These are phyloP conservation scores for Pseudopodoces humilis DNA, from an alignment of 2,113 vertebrate genomes.

Conservation along the genomic window DNA sequence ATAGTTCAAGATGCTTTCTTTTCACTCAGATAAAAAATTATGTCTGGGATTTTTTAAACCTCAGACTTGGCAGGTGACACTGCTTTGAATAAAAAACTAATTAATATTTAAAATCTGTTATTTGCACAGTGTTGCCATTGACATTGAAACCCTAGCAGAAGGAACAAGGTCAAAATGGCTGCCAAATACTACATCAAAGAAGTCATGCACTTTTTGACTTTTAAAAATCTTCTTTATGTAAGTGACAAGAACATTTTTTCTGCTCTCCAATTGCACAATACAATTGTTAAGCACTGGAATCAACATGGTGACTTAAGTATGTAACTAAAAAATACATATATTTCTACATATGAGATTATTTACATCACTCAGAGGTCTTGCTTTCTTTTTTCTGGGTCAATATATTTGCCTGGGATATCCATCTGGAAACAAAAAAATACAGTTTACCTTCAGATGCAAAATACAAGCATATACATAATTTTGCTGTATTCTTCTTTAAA, in stretches of 20 bases:
- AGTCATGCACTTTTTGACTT: not conserved
- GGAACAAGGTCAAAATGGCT: not conserved
- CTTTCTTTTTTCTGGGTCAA: not conserved
- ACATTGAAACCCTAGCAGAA: slow-evolving; percentile 20
- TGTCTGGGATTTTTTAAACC: slow-evolving; percentile 6
- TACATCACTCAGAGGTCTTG: not conserved
- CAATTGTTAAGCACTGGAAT: not conserved
- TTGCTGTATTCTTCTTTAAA: slow-evolving; percentile 61
- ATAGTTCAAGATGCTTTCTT: not conserved
- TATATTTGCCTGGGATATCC: not conserved
- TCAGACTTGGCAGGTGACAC: not conserved
- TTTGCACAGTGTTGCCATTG: not conserved
- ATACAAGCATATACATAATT: slow-evolving; percentile 52
- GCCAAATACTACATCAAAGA: not conserved
- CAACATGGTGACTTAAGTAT: not conserved
- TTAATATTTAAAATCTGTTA: slow-evolving; percentile 1
- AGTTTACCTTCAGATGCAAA: slow-evolving; percentile 66
- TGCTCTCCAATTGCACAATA: slow-evolving; percentile 8
- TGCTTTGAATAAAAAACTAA: not conserved
- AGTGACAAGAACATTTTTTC: slow-evolving; percentile 13
- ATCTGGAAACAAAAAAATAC: slow-evolving; percentile 45
- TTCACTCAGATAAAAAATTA: not conserved
- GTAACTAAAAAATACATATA: not conserved
- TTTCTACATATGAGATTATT: not conserved
- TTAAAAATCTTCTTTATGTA: not conserved